These are phyloP conservation scores for Chaetodon auriga DNA, from an alignment of 2,113 vertebrate species.

Conservation along the genomic window DNA sequence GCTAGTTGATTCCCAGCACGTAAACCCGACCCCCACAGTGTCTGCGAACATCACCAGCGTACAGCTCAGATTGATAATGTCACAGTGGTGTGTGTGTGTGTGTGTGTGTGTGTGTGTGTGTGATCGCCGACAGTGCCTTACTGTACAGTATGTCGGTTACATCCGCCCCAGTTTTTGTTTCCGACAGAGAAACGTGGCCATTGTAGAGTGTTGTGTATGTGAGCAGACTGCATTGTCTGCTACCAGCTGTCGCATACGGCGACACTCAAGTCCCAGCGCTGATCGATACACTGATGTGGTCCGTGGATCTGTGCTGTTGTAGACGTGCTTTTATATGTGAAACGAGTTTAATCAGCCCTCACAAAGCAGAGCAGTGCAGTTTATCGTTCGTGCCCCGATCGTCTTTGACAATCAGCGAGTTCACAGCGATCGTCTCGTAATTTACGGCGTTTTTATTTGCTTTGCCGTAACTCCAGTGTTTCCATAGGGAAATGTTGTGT, in stretches of 20 bases:
- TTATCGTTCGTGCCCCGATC: neutral
- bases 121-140: neutral
- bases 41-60: neutral
- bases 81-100: constrained; percentile 1
- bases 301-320: constrained; percentile 6
- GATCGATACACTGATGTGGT: constrained; percentile 60
- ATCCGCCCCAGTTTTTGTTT: constrained; percentile 80
- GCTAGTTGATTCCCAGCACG: constrained; percentile 26
- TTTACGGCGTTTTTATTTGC: constrained; percentile 6
- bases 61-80: constrained; percentile 1
- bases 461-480: neutral
- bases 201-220: constrained; percentile 55
- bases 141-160: constrained; percentile 47
- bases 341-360: constrained; percentile 10
- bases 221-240: constrained; percentile 73
- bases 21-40: constrained; percentile 25
- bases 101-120: too few relatives aligned
- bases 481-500: neutral
- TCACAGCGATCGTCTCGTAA: constrained; percentile 2
- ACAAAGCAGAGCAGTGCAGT: neutral
- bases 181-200: constrained; percentile 81
- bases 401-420: neutral
- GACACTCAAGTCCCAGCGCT: constrained; percentile 29
- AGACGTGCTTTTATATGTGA: constrained; percentile 19
- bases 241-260: constrained; percentile 70